Base-by-base conservation (phyloP, 2,888 invertebrate species). In the Xiphydria camelus region DNA sequence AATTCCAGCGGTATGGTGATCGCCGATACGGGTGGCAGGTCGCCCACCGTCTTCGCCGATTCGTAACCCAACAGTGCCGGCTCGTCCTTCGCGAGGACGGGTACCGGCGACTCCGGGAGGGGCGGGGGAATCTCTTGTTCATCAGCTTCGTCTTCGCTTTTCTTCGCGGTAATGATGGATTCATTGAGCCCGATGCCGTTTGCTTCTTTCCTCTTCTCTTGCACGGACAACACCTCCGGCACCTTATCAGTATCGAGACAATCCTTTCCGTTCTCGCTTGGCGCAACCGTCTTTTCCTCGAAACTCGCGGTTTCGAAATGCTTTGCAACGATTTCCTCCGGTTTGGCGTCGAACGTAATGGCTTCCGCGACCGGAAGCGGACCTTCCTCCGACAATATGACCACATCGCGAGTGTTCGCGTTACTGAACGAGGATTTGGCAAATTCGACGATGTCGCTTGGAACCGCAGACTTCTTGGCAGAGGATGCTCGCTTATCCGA, bases 381-480 rank as follows among this genome's bases (percentile, higher is more conserved):
- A 14, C 65, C 66, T 35, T 69, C 68, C 25, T 69, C 69, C 4
- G 66, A 59, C 3, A 55, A 45, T n/a, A 66, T 44, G 5, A 53
- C 55, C 14, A 58, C 34, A 41, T 55, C 54, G 3, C 31, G 35
- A 2, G 40, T 31, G 17, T 15, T 14, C 7, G 4, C 26, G 14
- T 12, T 26, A n/a, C 10, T 12, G 10, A 12, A 10, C 3, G 4
- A 12, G 10, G 10, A 12, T 25, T 36, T 20, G 35, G 35, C 20
- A 3, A 25, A 17, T 7, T 36, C 42, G 5, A n/a, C 14, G 7
- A 7, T 4, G 10, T 29, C 19, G 6, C 22, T 12, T 6, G 26
- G 4, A 12, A n/a, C 2, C 26, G 10, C 26, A 10, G 26, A 6
- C 26, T 12, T 5, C n/a, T 26, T 26, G 10, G 26, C 26, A 5